These are phyloP conservation scores for Ameiurus melas DNA, from an alignment of 2,113 vertebrate genomes.

Conservation along the genomic window DNA sequence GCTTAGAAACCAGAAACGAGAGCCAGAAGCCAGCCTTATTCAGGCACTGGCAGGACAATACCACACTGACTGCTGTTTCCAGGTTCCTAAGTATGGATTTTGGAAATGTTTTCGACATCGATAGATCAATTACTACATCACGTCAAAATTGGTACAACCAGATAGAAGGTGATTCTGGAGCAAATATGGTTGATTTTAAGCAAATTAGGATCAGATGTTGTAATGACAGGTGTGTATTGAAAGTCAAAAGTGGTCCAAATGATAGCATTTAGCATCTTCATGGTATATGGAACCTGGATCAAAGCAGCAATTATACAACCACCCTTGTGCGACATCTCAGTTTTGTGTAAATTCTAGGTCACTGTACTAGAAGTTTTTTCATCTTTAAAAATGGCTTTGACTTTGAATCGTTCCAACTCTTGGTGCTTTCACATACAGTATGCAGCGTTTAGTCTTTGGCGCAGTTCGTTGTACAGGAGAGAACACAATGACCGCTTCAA, in stretches of 20 bases:
- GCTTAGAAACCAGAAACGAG: neutral
- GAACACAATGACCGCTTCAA: neutral
- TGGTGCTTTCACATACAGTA: neutral
- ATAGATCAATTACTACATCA: neutral
- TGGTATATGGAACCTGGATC: neutral
- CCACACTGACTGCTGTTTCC: neutral
- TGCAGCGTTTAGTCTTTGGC: neutral
- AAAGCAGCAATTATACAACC: neutral
- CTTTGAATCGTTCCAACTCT: neutral
- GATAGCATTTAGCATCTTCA: neutral
- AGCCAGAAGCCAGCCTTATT: neutral
- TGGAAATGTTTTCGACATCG: too few species aligned
- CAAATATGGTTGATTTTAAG: constrained; percentile 1
- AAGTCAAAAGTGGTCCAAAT: neutral
- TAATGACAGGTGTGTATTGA: neutral
- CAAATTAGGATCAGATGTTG: constrained; percentile 8
- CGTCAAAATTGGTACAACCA: too few species aligned
- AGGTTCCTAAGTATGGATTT: neutral
- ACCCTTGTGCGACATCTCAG: neutral
- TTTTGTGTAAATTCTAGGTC: neutral
- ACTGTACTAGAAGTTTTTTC: neutral
- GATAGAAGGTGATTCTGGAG: neutral
- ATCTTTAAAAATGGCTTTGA: neutral
- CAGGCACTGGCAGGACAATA: neutral
- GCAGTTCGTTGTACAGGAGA: neutral